phyloP scores from a whole-genome alignment of 2,888 invertebrate genomes.

The Alitta virens region DNA sequence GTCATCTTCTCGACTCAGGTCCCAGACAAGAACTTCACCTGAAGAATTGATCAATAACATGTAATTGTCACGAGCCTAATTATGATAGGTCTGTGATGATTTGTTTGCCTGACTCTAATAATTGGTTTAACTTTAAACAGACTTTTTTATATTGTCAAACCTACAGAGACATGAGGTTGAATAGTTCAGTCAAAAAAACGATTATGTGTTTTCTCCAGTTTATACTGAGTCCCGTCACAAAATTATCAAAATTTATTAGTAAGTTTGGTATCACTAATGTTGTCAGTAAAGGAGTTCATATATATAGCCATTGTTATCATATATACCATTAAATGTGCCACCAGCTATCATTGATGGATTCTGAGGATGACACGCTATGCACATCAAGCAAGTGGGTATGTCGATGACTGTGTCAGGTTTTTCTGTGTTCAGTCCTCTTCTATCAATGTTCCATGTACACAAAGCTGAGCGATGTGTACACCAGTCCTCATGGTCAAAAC shows the following conservation, averaged over 20 bases:
- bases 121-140: too few relatives aligned
- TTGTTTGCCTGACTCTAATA: too few relatives aligned
- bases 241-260: too few relatives aligned
- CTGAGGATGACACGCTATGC: slow-evolving; percentile 56
- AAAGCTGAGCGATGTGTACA: slow-evolving; percentile 55
- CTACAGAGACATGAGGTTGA: too few relatives aligned
- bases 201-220: too few relatives aligned
- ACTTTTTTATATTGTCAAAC: too few relatives aligned
- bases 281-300: background rate
- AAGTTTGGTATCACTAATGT: too few relatives aligned
- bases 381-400: slow-evolving; percentile 55
- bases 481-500: slow-evolving; percentile 57
- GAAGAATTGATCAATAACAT: too few relatives aligned
- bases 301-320: background rate
- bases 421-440: slow-evolving; percentile 48
- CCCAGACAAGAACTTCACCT: slow-evolving; percentile 58
- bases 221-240: too few relatives aligned
- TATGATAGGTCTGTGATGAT: too few relatives aligned
- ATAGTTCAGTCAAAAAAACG: too few relatives aligned
- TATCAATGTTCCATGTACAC: slow-evolving; percentile 57
- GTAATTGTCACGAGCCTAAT: too few relatives aligned
- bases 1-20: slow-evolving; percentile 55
- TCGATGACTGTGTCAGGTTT: slow-evolving; percentile 57
- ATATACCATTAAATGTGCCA: slow-evolving; percentile 58
- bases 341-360: slow-evolving; percentile 57